These are phyloP conservation scores for Polymixis lichenea DNA, from an alignment of 2,888 invertebrate genomes.

Conservation along the genomic window DNA sequence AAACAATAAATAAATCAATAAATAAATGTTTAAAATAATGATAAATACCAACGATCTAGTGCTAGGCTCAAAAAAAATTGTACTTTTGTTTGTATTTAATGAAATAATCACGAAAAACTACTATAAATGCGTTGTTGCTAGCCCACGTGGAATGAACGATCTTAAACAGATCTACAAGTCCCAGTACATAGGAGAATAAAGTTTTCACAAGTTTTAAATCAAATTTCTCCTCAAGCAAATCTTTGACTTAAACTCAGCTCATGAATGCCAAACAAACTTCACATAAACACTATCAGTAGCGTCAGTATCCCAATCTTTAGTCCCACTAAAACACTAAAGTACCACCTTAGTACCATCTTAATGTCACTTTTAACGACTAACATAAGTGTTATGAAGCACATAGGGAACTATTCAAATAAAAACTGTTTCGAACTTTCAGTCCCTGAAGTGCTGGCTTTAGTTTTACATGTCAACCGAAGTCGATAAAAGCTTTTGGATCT, in stretches of 20 bases:
- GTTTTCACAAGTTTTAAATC: neutral
- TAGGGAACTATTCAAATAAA: slow-evolving; percentile 61
- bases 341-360: slow-evolving; percentile 54
- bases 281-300: slow-evolving; percentile 19
- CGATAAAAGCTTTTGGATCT: slow-evolving; percentile 43
- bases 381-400: slow-evolving; percentile 63
- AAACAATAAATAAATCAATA: too few species aligned
- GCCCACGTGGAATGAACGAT: too few species aligned
- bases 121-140: too few species aligned
- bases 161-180: neutral
- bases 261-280: neutral
- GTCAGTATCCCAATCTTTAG: slow-evolving; percentile 38
- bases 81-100: too few species aligned
- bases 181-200: neutral
- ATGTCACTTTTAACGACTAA: slow-evolving; percentile 66
- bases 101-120: too few species aligned
- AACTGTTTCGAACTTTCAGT: slow-evolving; percentile 50
- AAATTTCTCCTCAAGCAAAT: neutral
- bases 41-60: too few species aligned
- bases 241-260: neutral
- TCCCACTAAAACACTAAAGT: slow-evolving; percentile 52
- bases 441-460: slow-evolving; percentile 31
- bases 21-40: too few species aligned
- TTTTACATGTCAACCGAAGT: slow-evolving; percentile 39
- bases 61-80: too few species aligned